Evolutionary conservation across 2,797 vertebrate genomes (phyloP).

Genomic region (Sebastes steindachneri): DNA sequence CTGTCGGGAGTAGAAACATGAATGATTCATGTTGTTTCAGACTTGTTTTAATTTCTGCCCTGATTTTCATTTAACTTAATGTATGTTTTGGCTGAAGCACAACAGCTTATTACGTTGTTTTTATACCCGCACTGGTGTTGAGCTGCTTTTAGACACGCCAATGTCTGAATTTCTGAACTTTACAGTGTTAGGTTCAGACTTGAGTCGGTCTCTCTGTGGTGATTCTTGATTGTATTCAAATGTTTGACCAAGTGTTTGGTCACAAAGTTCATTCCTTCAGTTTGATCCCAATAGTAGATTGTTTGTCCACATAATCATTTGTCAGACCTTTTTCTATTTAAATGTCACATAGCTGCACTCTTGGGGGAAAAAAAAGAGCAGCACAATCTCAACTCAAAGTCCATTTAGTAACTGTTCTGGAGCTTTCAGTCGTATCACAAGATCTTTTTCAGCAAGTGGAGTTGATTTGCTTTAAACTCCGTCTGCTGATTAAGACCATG

Average conservation of each 20-base stretch:
- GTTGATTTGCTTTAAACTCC: background rate
- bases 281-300: background rate
- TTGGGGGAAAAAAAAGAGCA: background rate
- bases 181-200: background rate
- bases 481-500: background rate
- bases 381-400: background rate
- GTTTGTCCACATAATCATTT: background rate
- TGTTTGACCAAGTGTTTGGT: background rate
- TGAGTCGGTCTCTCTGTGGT: background rate
- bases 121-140: background rate
- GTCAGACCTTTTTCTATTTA: background rate
- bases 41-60: background rate
- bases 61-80: background rate
- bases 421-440: background rate
- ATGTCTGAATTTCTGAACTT: constrained; percentile 11
- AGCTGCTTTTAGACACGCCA: constrained; percentile 24
- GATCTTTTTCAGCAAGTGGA: background rate
- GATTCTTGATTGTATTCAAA: constrained; percentile 9
- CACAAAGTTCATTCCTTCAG: constrained; percentile 12
- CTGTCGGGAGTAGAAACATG: background rate
- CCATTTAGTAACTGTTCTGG: background rate
- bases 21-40: background rate
- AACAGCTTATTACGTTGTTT: background rate
- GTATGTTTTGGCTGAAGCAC: constrained; percentile 3
- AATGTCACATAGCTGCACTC: background rate